phyloP scores from a whole-genome alignment of 2,113 vertebrate genomes.

The Ageneiosus marmoratus region DNA sequence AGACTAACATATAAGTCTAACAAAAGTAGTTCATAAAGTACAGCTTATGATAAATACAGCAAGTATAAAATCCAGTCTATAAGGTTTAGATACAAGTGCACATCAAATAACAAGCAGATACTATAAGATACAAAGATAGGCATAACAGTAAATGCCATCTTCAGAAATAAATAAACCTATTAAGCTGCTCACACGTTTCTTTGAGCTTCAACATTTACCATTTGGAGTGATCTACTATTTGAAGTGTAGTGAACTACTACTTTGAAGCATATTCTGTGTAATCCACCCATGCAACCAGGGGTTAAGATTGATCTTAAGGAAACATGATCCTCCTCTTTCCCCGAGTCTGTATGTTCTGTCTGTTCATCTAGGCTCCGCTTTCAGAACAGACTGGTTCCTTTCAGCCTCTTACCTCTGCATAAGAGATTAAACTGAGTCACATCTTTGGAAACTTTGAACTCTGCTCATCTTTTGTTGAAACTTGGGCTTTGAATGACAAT shows the following conservation, averaged over 20 bases:
- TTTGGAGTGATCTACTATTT: slow-evolving; percentile 42
- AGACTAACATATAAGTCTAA: background rate
- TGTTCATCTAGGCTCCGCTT: slow-evolving; percentile 12
- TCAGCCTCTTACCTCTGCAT: slow-evolving; percentile 26
- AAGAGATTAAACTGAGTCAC: background rate
- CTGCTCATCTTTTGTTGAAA: slow-evolving; percentile 82
- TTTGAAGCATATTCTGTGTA: slow-evolving; percentile 1
- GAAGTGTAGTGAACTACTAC: background rate
- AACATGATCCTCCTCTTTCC: slow-evolving; percentile 24
- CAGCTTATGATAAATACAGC: slow-evolving; percentile 28
- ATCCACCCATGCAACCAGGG: background rate
- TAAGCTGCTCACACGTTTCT: background rate
- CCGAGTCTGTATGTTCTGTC: slow-evolving; percentile 19
- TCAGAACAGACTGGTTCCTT: slow-evolving; percentile 20
- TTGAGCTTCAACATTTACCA: background rate
- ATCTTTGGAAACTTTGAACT: background rate
- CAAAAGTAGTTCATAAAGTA: slow-evolving; percentile 1
- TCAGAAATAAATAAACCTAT: slow-evolving; percentile 42
- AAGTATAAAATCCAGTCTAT: slow-evolving; percentile 4
- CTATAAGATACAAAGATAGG: background rate
- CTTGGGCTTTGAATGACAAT: slow-evolving; percentile 83
- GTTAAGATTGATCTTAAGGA: slow-evolving; percentile 16
- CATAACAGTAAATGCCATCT: background rate
- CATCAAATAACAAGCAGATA: background rate
- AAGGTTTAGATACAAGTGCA: slow-evolving; percentile 18